Evolutionary conservation across 35 echinoderm and acorn worm genomes (phyloP), one percentile per base, ranked within the genome.

Genomic region (Lytechinus pictus): DNA sequence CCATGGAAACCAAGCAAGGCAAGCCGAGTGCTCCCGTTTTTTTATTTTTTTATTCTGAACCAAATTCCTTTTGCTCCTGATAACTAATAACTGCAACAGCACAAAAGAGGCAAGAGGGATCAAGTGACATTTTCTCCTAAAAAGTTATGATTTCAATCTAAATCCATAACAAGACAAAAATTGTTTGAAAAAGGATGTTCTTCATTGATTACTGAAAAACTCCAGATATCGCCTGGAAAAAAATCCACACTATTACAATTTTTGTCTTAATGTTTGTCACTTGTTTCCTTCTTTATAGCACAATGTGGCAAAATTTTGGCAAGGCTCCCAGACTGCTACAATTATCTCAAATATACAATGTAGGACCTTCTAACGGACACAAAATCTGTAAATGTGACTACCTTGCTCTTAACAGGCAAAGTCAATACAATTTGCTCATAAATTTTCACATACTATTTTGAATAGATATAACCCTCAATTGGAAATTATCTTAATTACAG

Each of bases 21-120:
- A 96, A 98, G 97, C 92, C 96, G 97, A 89, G 95, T 98, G 96
- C 97, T 98, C 97, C 97, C 95, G 87, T 94, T 96, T 96, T 55
- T 94, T 96, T 96, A 28, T 72, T 90, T 90, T 28, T 33, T 21
- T 90, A 54, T 52, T 79, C 66, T 79, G 66, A 79, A 79, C 66
- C 66, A 79, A 90, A 90, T 52, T 90, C 33, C 53, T 87, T 96
- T 96, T 96, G 95, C 95, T 96, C 95, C 95, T 92, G 95, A 66
- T 92, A 89, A 96, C 89, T 88, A 56, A 54, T n/a, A 91, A 0
- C 29, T 90, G 16, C 9, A 33, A 79, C 19, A 79, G 16, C 19
- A 24, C 19, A 44, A 44, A 44, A 24, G n/a, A 24, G 66, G 66
- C 66, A 79, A 19, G n/a, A 79, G 16, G 66, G 21, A 24, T 2